Base-by-base conservation (phyloP, 2,888 invertebrate genomes). In the Sesia apiformis region DNA sequence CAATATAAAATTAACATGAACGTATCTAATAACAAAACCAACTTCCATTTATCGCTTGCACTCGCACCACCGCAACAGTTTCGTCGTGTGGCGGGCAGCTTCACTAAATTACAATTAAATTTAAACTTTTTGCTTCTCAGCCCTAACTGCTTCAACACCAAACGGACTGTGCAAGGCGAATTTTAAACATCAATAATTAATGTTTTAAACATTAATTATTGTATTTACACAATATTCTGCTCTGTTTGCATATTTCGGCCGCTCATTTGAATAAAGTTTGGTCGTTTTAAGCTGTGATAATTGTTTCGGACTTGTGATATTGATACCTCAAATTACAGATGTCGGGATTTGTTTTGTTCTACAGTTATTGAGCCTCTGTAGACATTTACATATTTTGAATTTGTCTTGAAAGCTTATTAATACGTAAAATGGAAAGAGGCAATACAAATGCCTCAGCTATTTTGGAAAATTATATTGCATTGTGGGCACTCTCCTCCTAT, bases 111-210 rank as follows among this genome's bases (percentile, higher is more conserved):
- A 60, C 52, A 57, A 58, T 60, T 56, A 58, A 58, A 53, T 58
- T 52, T 46, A 59, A 50, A 57, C 55, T 60, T 61, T 55, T 57
- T 53, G 56, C 56, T 53, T 54, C 57, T 42, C 49, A 50, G 8
- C 53, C 39, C 51, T 55, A 54, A 58, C 52, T 54, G 55, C 55
- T 59, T 55, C 55, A 58, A 43, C 52, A 23, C 38, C 53, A 57
- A 62, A 57, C 54, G 55, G 58, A 51, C 56, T 59, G 58, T 56
- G 52, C 53, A 57, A 59, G 54, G 57, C 58, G 56, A 59, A 55
- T 58, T 57, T 53, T 52, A 57, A 60, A 52, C 53, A 52, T 53
- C 55, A 52, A 52, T 39, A 8, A 46, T 46, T 46, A 3, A 46
- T 46, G 46, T 46, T 46, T 8, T 23, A n/a, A 53, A 52, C 56